Base-by-base conservation (phyloP, 2,113 vertebrate genomes). In the Chrysochloris asiatica region DNA sequence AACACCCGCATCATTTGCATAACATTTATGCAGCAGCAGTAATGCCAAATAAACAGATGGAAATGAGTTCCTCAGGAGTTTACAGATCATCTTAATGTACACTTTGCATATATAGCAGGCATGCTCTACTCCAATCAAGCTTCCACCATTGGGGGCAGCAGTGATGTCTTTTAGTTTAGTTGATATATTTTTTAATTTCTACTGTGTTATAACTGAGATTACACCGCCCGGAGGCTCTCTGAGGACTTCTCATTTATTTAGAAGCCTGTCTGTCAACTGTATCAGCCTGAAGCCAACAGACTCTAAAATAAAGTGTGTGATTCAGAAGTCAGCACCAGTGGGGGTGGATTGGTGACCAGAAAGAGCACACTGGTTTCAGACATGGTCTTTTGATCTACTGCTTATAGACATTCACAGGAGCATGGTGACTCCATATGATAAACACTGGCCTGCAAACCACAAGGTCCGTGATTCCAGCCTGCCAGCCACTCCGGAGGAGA, bases 181-280 rank as follows among this genome's bases (percentile, higher is more conserved):
- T 82, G 38, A 19, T 72, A 61, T 77, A n/a, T 78, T 93, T 87
- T 59, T 24, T 67, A 93, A 91, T 67, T 71, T 71, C 41, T 73
- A 0, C 84, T 78, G 43, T 78, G 52, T 72, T 48, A 9, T 69
- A 85, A 83, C 54, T 71, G 59, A 48, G 26, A 69, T 76, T 41
- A 77, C 43, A 22, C 4, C 13, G 5, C 14, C 47, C 30, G 14
- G 6, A 9, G 36, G 11, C 28, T 87, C 65, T 86, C 36, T 48
- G 82, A 61, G 22, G 43, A 59, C 10, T 17, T 26, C n/a, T n/a
- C 30, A 19, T 28, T 0, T 50, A 56, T 92, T n/a, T 41, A 59
- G 72, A 65, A 43, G 24, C n/a, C n/a, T n/a, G n/a, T 33, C 72
- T 76, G n/a, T 87, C 50, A n/a, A 0, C 19, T 33, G 21, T 79